Conservation (phyloP, 2,888 invertebrate species). For the Drosophila villosipedis region DNA sequence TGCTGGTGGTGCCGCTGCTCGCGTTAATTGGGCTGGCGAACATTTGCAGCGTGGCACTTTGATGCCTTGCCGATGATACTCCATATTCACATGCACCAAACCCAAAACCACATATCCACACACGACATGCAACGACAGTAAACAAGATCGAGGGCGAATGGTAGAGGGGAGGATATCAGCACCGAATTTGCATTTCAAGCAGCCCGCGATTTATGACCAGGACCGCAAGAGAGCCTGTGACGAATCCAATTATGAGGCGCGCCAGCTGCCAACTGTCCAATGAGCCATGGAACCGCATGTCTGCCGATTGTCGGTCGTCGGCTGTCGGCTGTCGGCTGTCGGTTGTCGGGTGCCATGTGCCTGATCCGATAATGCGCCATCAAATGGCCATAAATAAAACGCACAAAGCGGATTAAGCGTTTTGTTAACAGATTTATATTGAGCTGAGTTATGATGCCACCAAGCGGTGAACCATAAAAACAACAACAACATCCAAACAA, state of each 20-base stretch:
- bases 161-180: constrained; percentile 1
- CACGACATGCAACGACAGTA: constrained; percentile 5
- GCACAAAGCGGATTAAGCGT: constrained; percentile 79
- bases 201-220: constrained; percentile 78
- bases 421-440: constrained; percentile 80
- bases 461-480: constrained; percentile 12
- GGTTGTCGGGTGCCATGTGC: constrained; percentile 65
- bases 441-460: constrained; percentile 71
- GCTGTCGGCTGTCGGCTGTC: constrained; percentile 6
- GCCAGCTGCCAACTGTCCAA: constrained; percentile 72
- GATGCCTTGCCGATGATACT: constrained; percentile 77
- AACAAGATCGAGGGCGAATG: not conserved
- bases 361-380: constrained; percentile 77
- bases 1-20: constrained; percentile 28
- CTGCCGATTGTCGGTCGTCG: constrained; percentile 1
- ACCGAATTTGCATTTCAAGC: constrained; percentile 78
- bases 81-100: constrained; percentile 28
- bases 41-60: constrained; percentile 73
- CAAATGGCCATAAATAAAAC: constrained; percentile 78
- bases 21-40: constrained; percentile 77
- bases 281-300: constrained; percentile 38
- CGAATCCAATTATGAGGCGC: constrained; percentile 81
- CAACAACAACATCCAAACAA: constrained; percentile 1
- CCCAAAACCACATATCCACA: constrained; percentile 14
- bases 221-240: constrained; percentile 64